A percentile compares a stretch with the other conserved stretches of the same genome.
Evolutionary conservation across 1,140 invertebrate genomes (phyloP).

Genomic region (Telenomus remus): DNA sequence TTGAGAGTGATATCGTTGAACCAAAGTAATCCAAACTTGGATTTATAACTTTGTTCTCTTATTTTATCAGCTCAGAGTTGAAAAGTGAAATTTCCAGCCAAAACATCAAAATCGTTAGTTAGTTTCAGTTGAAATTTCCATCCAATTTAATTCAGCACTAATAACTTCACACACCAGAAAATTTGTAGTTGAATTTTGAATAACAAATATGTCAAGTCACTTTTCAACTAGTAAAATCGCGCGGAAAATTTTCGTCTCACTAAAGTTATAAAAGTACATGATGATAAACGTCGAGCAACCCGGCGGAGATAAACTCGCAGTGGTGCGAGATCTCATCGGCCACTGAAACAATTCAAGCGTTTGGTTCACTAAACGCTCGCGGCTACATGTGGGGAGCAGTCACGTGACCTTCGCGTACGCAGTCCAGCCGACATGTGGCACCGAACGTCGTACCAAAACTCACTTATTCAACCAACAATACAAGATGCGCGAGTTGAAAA

Average conservation of each 20-base stretch:
- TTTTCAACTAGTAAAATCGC: no score
- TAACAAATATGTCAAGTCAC: no score
- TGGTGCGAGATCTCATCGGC: constrained; percentile 52
- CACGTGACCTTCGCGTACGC: constrained; percentile 54
- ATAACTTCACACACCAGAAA: neutral
- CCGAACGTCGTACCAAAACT: constrained; percentile 30
- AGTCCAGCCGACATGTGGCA: constrained; percentile 43
- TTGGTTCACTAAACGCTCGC: constrained; percentile 53
- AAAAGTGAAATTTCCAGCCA: no score
- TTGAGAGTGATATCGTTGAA: no score
- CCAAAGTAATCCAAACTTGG: no score
- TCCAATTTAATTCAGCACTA: no score
- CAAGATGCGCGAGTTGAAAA: constrained; percentile 16
- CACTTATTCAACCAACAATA: constrained; percentile 3
- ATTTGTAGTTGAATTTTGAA: no score
- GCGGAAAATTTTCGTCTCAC: neutral
- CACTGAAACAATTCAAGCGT: constrained; percentile 57
- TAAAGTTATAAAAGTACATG: constrained; percentile 1
- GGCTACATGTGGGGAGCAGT: constrained; percentile 51
- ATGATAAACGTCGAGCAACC: constrained; percentile 26
- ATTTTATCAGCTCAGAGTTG: no score
- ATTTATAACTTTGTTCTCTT: no score
- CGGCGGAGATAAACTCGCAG: constrained; percentile 45
- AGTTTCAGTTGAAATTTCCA: no score
- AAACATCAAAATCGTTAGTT: no score